Percentiles rank a stretch among this genome's conserved stretches.
These are phyloP conservation scores for Hypena proboscidalis DNA, from an alignment of 2,888 invertebrate genomes.

Conservation along the genomic window DNA sequence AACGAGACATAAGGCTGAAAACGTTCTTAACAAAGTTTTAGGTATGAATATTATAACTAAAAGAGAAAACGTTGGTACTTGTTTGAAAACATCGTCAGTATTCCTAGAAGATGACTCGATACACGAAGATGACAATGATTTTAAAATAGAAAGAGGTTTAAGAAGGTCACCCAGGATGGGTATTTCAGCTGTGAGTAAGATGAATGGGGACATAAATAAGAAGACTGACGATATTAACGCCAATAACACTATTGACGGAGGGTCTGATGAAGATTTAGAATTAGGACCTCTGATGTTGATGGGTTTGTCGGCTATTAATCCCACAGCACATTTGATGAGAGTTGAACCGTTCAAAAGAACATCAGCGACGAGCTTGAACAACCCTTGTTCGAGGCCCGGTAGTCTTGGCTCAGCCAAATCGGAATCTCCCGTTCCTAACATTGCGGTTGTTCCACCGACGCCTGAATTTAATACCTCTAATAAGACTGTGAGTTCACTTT, in stretches of 20 bases:
- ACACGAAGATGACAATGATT: conserved; percentile 74
- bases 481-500: conserved; percentile 72
- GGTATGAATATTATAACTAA: conserved; percentile 79
- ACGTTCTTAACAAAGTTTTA: conserved; percentile 78
- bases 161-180: conserved; percentile 78
- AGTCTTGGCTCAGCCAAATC: conserved; percentile 70
- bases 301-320: conserved; percentile 87
- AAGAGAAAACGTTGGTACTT: conserved; percentile 73
- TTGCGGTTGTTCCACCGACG: conserved; percentile 91
- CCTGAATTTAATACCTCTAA: conserved; percentile 85
- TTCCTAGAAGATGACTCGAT: conserved; percentile 77
- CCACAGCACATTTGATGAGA: conserved; percentile 86
- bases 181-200: conserved; percentile 77
- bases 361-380: conserved; percentile 55
- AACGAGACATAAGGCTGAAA: conserved; percentile 79
- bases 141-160: conserved; percentile 74
- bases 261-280: conserved; percentile 85
- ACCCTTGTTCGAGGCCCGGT: conserved; percentile 77
- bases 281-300: conserved; percentile 88
- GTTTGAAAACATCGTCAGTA: conserved; percentile 76
- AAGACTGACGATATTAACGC: conserved; percentile 77
- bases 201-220: conserved; percentile 79
- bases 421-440: conserved; percentile 87
- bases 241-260: conserved; percentile 62
- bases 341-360: conserved; percentile 84